Conservation (phyloP, 1,140 invertebrate species). For the Babylonia areolata region DNA sequence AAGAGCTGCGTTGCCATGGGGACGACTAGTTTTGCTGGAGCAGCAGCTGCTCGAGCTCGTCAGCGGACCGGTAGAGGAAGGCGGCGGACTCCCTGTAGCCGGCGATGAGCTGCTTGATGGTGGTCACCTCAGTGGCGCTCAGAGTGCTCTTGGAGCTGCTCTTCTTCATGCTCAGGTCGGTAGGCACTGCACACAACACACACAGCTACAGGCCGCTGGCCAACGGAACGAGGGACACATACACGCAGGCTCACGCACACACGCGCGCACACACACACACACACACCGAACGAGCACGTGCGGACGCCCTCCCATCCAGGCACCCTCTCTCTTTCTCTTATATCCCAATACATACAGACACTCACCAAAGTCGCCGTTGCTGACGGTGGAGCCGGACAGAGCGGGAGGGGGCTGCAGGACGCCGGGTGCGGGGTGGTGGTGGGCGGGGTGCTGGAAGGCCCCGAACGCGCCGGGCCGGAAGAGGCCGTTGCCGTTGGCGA, state of each 20-base stretch:
- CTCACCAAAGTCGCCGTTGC: slow-evolving; percentile 70
- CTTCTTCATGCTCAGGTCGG: slow-evolving; percentile 84
- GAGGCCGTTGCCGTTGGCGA: slow-evolving; percentile 72
- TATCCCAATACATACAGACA: neutral
- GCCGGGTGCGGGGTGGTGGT: slow-evolving; percentile 68
- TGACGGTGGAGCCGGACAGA: slow-evolving; percentile 61
- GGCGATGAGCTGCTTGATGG: slow-evolving; percentile 94
- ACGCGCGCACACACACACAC: no score
- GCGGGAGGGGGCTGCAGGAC: slow-evolving; percentile 63
- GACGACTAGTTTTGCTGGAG: slow-evolving; percentile 69
- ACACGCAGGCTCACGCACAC: no score
- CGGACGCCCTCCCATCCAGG: neutral
- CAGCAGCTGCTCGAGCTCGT: slow-evolving; percentile 92
- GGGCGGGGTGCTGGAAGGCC: slow-evolving; percentile 72
- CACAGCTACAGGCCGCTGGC: no score
- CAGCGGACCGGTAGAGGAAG: slow-evolving; percentile 94
- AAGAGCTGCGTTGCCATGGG: no score
- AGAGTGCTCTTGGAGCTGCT: slow-evolving; percentile 79
- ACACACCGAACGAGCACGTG: no score
- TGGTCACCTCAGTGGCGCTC: slow-evolving; percentile 90
- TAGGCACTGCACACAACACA: slow-evolving; percentile 82
- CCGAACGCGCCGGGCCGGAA: slow-evolving; percentile 61
- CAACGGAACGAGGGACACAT: no score
- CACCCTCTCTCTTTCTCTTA: neutral
- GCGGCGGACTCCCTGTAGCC: slow-evolving; percentile 97